A percentile compares a stretch with the other conserved stretches of the same genome.
phyloP scores from a whole-genome alignment of 2,888 invertebrate species.

The Drosophila kokeensis region DNA sequence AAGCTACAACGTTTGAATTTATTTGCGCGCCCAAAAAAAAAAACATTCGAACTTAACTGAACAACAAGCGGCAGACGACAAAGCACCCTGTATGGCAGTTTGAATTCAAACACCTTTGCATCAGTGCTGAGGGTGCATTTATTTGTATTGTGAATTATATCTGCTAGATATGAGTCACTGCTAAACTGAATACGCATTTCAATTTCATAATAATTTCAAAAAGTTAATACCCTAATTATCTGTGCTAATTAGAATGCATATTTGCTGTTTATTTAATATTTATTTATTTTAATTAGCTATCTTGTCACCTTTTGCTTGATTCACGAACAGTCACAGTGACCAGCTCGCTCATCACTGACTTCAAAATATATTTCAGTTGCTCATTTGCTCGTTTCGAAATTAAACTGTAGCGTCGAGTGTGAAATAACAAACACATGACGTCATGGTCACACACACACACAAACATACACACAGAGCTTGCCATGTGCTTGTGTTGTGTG shows the following conservation, averaged over 20 bases:
- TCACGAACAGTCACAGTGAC: constrained; percentile 18
- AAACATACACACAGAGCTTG: constrained; percentile 7
- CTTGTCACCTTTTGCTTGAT: background rate
- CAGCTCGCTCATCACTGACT: constrained; percentile 33
- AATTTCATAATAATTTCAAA: background rate
- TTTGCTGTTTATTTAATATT: background rate
- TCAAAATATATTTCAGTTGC: constrained; percentile 28
- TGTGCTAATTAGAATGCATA: background rate
- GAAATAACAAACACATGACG: constrained; percentile 68
- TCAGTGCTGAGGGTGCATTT: constrained; percentile 2
- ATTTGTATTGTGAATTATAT: background rate
- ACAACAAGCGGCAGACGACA: background rate
- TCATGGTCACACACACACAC: constrained; percentile 48
- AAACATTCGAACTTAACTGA: constrained; percentile 8
- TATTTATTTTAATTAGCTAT: background rate
- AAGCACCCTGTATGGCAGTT: constrained; percentile 23
- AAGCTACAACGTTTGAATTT: constrained; percentile 17
- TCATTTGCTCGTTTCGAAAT: constrained; percentile 34
- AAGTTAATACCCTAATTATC: background rate
- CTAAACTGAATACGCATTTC: background rate
- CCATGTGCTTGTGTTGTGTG: constrained; percentile 22
- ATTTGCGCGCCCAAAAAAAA: constrained; percentile 68
- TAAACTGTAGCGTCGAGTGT: constrained; percentile 53
- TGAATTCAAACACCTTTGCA: constrained; percentile 11
- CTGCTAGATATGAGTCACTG: constrained; percentile 2